Percentiles rank a stretch among this genome's conserved stretches.
These are phyloP conservation scores for Ceyx cyanopectus DNA, from an alignment of 2,113 vertebrate genomes.

Conservation along the genomic window DNA sequence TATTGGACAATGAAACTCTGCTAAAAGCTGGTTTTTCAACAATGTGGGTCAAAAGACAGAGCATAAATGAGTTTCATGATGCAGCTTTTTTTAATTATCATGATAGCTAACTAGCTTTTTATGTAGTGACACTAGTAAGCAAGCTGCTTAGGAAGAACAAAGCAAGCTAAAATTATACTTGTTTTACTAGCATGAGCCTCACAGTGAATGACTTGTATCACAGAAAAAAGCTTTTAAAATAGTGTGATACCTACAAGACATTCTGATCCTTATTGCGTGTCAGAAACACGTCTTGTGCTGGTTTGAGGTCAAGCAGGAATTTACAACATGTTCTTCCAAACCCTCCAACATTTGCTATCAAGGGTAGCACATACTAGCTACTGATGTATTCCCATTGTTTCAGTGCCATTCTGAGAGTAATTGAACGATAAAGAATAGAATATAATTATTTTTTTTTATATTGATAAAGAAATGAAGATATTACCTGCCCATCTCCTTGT, in stretches of 20 bases:
- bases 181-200: background rate
- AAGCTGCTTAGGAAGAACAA: background rate
- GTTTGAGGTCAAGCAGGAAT: background rate
- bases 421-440: background rate
- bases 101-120: background rate
- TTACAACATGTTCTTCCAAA: background rate
- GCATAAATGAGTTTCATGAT: background rate
- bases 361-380: background rate
- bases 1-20: background rate
- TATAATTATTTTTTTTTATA: too few species aligned
- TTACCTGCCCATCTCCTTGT: background rate
- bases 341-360: background rate
- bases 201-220: background rate
- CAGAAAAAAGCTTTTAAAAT: background rate
- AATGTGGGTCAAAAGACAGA: background rate
- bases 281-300: background rate
- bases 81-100: conserved; percentile 24
- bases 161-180: conserved; percentile 12
- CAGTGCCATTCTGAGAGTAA: background rate
- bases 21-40: conserved; percentile 14
- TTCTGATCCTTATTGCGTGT: background rate
- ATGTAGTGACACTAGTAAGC: conserved; percentile 1
- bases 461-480: background rate
- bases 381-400: background rate
- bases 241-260: background rate